phyloP scores from a whole-genome alignment of 2,888 invertebrate species.

The Acanthosoma haemorrhoidale region DNA sequence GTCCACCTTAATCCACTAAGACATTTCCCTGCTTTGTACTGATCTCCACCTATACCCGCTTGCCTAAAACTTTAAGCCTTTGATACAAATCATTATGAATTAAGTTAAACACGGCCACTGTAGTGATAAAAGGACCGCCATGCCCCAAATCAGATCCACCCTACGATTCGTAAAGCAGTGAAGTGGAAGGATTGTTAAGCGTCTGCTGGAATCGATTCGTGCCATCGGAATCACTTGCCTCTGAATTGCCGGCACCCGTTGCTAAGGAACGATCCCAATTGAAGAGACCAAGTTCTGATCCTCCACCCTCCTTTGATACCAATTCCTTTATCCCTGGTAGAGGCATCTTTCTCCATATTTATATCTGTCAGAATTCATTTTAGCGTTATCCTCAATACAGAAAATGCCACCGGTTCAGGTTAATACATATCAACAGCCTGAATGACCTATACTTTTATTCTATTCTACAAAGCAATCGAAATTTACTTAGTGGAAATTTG shows the following conservation, averaged over 20 bases:
- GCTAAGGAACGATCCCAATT: slow-evolving; percentile 12
- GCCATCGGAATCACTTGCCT: not conserved
- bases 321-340: not conserved
- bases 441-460: no score
- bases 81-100: no score
- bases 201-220: slow-evolving; percentile 3
- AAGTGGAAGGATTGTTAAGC: not conserved
- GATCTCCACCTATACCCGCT: no score
- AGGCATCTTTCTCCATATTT: not conserved
- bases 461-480: no score
- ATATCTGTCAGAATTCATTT: not conserved
- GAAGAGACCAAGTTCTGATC: not conserved
- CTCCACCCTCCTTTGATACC: not conserved
- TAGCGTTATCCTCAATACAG: not conserved
- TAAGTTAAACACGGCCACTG: no score
- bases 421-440: no score
- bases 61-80: no score
- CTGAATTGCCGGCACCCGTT: not conserved
- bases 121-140: no score
- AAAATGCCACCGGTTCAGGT: not conserved
- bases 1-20: no score
- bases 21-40: no score
- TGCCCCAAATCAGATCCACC: no score
- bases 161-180: not conserved
- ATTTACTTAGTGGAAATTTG: no score